Evolutionary conservation across 2,888 invertebrate species (phyloP).

Genomic region (Fragum whitleyi): DNA sequence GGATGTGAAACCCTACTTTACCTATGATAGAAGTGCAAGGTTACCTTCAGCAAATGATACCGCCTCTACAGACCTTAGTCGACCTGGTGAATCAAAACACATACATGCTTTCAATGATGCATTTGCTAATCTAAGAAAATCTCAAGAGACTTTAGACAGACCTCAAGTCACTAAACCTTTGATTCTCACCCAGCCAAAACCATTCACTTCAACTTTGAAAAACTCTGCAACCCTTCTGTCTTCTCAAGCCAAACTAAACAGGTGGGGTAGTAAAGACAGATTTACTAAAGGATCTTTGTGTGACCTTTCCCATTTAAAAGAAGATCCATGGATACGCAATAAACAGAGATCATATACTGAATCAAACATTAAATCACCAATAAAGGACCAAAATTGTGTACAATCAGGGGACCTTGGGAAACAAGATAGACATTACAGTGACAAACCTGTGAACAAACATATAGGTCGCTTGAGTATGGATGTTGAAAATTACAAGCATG

Average conservation of each 20-base stretch:
- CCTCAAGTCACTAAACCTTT: constrained; percentile 38
- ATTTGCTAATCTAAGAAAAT: constrained; percentile 64
- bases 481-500: constrained; percentile 27
- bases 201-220: constrained; percentile 62
- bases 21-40: constrained; percentile 48
- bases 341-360: constrained; percentile 58
- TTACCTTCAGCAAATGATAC: constrained; percentile 1
- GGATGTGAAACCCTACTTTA: constrained; percentile 64
- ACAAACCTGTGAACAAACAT: constrained; percentile 34
- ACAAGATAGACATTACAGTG: constrained; percentile 2
- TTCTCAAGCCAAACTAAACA: constrained; percentile 66
- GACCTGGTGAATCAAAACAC: constrained; percentile 52
- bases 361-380: constrained; percentile 32
- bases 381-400: background rate
- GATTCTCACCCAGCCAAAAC: constrained; percentile 64
- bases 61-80: constrained; percentile 4
- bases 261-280: constrained; percentile 68
- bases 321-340: constrained; percentile 75
- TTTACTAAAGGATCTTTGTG: constrained; percentile 69
- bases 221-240: constrained; percentile 47
- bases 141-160: constrained; percentile 65
- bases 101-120: constrained; percentile 74
- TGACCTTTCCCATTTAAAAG: constrained; percentile 69
- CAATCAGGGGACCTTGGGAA: background rate
- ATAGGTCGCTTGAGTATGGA: constrained; percentile 42